Base-by-base conservation (phyloP, 2,113 vertebrate genomes). In the Anthoscopus minutus region DNA sequence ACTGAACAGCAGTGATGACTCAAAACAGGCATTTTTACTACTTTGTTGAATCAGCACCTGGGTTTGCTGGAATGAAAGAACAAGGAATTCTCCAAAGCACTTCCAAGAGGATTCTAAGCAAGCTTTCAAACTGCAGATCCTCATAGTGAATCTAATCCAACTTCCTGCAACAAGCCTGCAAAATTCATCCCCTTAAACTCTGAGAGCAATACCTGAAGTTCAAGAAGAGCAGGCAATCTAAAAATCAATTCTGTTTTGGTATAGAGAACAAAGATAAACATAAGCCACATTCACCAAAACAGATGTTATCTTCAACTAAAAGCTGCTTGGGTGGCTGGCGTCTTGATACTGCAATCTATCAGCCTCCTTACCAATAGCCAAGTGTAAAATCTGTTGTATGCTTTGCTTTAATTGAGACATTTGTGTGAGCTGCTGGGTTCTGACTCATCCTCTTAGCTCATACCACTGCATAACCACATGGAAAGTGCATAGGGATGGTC, bases 401-500 rank as follows among this genome's bases (percentile, higher is more conserved):
- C 2, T 92, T 72, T 60, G 33, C 33, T 81, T 95, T 54, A 70
- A 86, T 33, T 18, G 10, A n/a, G 30, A 65, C 2, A 2, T 40
- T 62, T 79, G 15, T 51, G 40, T 44, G 18, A 35, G 30, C 10
- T 78, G 6, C 31, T 86, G 56, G 23, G n/a, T 73, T 47, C 64
- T n/a, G 19, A 5, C 25, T 69, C 8, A 3, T 12, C 16, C 28
- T 64, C 50, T 89, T 40, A 53, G 19, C 40, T 72, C 0, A 0
- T 44, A 51, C 24, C 47, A 45, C 27, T 11, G 28, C 40, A 66
- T 10, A 73, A 47, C 14, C 11, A 62, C 60, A 13, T 6, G 33
- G 44, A 45, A 74, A 12, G 13, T 50, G 18, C 2, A 1, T 22
- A 3, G 47, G 31, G 44, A 61, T 10, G 12, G 10, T 24, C 47